Conservation (phyloP, 2,113 vertebrate species). For the Amia ocellicauda region DNA sequence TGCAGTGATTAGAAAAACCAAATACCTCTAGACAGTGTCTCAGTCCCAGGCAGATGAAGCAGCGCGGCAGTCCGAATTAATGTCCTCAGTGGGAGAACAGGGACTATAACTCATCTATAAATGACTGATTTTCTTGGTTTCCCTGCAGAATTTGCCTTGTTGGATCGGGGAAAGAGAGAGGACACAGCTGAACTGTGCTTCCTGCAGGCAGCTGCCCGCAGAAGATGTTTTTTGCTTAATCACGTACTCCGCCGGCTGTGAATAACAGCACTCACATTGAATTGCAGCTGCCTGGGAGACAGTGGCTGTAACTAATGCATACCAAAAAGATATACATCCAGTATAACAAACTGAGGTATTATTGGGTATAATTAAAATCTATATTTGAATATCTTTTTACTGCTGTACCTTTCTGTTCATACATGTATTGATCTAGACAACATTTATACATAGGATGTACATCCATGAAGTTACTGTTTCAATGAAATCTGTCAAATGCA, state of each 20-base stretch:
- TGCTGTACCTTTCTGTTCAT: too few relatives aligned
- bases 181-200: constrained; percentile 7
- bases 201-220: background rate
- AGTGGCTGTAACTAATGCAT: background rate
- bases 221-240: background rate
- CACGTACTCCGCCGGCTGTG: background rate
- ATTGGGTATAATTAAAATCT: background rate
- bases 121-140: background rate
- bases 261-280: background rate
- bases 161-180: background rate
- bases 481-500: too few relatives aligned
- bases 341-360: background rate
- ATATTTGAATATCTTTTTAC: too few relatives aligned
- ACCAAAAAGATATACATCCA: background rate
- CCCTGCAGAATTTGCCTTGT: background rate
- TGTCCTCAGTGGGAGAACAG: constrained; percentile 6
- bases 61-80: background rate
- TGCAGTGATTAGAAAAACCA: constrained; percentile 9
- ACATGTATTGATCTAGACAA: too few relatives aligned
- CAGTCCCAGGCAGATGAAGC: background rate
- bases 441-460: too few relatives aligned
- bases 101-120: constrained; percentile 2
- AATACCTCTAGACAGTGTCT: background rate
- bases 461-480: background rate
- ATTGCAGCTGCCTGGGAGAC: constrained; percentile 2